Evolutionary conservation across 2,797 vertebrate genomes (phyloP), one percentile per base, ranked within the genome.

Genomic region (Coracias cyanogaster): DNA sequence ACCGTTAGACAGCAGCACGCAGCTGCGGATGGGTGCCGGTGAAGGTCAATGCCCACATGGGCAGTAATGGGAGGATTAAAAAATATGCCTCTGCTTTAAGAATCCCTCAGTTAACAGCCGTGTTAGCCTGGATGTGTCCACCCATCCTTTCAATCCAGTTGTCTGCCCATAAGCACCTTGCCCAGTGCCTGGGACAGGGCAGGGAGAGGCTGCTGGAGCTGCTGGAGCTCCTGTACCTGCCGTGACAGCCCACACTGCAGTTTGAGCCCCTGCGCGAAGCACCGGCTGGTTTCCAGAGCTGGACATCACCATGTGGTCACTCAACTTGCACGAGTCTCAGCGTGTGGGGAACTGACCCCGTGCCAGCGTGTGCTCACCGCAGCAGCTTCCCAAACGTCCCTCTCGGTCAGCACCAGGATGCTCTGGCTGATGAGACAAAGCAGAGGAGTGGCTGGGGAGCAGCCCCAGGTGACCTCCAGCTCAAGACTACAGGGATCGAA

Each of bases 201-300:
- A 18, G 66, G 31, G 26, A 9, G 57, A 54, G 52, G 29, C 26
- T 52, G 51, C 15, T 19, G 51, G 24, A 25, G 43, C 43, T 28
- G 57, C 65, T 1, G 18, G 9, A 2, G 29, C 41, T 21, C 48
- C 48, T 0, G 3, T 7, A 7, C 43, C 35, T 1, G 1, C 29
- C 1, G 7, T 1, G n/a, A 3, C 1, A 2, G n/a, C 4, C 46
- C 18, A 2, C 1, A 2, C 39, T 18, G 22, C 4, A 0, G 65
- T 29, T 48, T 1, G 2, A 31, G 70, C 39, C 69, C 49, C 43
- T 8, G 70, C 24, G 4, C 1, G 1, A 8, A 39, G 43, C 58
- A 15, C 29, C 4, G 2, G 8, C 60, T 1, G 7, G 29, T 41
- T 35, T 51, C 66, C n/a, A 4, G 19, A 4, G 65, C 55, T 4